Conservation (phyloP, 2,113 vertebrate genomes). For the Phalacrocorax carbo region DNA sequence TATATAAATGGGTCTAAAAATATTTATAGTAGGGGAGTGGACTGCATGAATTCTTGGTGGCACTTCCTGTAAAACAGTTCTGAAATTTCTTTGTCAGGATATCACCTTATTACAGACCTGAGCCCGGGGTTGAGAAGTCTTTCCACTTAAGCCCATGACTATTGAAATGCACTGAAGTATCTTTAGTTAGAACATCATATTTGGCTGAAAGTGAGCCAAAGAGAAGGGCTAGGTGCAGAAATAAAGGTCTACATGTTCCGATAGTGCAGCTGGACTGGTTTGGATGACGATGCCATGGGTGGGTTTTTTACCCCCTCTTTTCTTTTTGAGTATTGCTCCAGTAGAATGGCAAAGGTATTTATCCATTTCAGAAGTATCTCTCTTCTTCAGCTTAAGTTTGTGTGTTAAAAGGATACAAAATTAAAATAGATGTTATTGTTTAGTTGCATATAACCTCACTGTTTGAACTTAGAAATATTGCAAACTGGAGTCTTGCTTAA, state of each 20-base stretch:
- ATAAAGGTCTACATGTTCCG: not conserved
- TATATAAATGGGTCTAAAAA: not conserved
- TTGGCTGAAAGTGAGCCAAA: not conserved
- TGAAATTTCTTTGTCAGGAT: not conserved
- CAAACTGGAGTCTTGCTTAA: not conserved
- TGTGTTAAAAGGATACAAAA: not conserved
- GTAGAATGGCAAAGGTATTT: not conserved
- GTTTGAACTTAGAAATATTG: not conserved
- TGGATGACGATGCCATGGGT: not conserved
- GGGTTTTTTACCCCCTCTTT: accelerated
- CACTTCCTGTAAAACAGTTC: not conserved
- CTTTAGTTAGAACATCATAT: not conserved
- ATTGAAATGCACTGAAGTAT: not conserved
- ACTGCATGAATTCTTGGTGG: not conserved
- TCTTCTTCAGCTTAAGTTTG: not conserved
- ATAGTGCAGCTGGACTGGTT: not conserved
- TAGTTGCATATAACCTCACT: not conserved
- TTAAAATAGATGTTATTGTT: not conserved
- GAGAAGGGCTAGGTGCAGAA: not conserved
- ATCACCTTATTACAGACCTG: not conserved
- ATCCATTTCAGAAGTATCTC: not conserved
- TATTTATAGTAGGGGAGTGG: not conserved
- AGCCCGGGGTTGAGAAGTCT: not conserved
- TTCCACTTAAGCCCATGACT: not conserved
- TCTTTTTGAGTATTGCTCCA: not conserved